A percentile compares a stretch with the other conserved stretches of the same genome.
phyloP scores from a whole-genome alignment of 2,113 vertebrate genomes.

The Nibea albiflora region DNA sequence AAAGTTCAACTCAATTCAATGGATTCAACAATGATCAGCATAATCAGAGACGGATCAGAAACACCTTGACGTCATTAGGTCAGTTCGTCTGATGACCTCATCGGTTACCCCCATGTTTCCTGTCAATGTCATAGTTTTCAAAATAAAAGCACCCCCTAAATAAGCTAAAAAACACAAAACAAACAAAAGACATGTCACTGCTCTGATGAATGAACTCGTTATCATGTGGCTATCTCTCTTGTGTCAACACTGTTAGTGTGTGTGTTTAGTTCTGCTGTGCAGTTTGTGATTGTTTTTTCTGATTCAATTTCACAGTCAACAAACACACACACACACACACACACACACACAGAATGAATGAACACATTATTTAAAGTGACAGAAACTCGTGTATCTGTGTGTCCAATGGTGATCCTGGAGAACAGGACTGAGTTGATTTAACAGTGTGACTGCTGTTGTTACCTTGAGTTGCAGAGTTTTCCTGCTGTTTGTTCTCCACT shows the following conservation, averaged over 20 bases:
- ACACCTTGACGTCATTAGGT: no score
- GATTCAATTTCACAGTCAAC: slow-evolving; percentile 41
- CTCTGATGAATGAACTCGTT: slow-evolving; percentile 33
- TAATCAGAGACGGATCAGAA: no score
- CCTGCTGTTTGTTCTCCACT: slow-evolving; percentile 88
- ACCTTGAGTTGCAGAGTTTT: slow-evolving; percentile 90
- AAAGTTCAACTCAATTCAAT: no score
- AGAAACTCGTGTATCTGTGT: no score
- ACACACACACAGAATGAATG: background rate
- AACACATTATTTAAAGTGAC: background rate
- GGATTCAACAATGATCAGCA: no score
- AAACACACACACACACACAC: slow-evolving; percentile 6
- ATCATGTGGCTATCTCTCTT: slow-evolving; percentile 1
- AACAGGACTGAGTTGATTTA: no score
- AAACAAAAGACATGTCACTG: background rate
- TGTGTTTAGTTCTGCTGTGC: slow-evolving; percentile 21
- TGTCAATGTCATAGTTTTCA: no score
- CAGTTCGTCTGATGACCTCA: no score
- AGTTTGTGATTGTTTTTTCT: slow-evolving; percentile 26
- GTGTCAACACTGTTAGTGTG: slow-evolving; percentile 5
- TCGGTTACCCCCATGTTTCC: no score
- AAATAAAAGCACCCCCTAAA: no score
- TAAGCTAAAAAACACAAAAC: no score
- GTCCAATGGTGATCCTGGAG: no score
- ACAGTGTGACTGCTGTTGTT: background rate